A percentile compares a stretch with the other conserved stretches of the same genome.
These are phyloP conservation scores for Mechanitis messenoides DNA, from an alignment of 2,888 invertebrate species.

Conservation along the genomic window DNA sequence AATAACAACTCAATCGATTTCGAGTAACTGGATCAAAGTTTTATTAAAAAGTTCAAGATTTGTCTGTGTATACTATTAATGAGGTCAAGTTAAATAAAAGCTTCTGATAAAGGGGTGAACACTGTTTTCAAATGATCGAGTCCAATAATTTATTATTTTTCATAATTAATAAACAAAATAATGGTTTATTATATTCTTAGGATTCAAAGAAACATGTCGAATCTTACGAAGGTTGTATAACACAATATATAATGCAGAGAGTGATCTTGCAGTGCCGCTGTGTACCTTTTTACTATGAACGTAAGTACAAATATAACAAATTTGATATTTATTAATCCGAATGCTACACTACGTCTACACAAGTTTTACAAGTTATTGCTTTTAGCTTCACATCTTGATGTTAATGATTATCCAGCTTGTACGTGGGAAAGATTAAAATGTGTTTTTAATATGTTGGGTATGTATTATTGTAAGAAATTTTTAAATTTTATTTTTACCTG, in stretches of 20 bases:
- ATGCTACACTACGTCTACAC: not conserved
- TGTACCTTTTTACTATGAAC: slow-evolving; percentile 50
- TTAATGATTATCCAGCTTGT: slow-evolving; percentile 42
- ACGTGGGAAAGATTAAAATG: slow-evolving; percentile 54
- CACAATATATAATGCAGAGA: slow-evolving; percentile 41
- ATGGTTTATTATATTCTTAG: slow-evolving; percentile 34
- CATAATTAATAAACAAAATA: not conserved
- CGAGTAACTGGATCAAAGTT: too few species aligned
- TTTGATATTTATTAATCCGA: slow-evolving; percentile 2
- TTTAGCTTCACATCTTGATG: slow-evolving; percentile 41
- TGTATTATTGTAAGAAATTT: slow-evolving; percentile 15
- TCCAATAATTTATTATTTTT: too few species aligned
- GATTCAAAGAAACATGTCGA: slow-evolving; percentile 38
- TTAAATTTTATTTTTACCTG: too few species aligned
- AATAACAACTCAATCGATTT: too few species aligned
- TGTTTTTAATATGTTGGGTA: slow-evolving; percentile 48
- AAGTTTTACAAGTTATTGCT: not conserved
- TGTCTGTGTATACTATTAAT: too few species aligned
- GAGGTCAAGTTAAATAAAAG: too few species aligned
- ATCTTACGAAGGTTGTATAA: slow-evolving; percentile 54
- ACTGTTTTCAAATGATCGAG: too few species aligned
- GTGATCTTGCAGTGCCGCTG: slow-evolving; percentile 51
- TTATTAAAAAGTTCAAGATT: too few species aligned
- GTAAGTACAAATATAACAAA: slow-evolving; percentile 36
- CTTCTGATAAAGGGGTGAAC: too few species aligned